phyloP scores from a whole-genome alignment of 2,113 vertebrate species.

The Bettongia penicillata region DNA sequence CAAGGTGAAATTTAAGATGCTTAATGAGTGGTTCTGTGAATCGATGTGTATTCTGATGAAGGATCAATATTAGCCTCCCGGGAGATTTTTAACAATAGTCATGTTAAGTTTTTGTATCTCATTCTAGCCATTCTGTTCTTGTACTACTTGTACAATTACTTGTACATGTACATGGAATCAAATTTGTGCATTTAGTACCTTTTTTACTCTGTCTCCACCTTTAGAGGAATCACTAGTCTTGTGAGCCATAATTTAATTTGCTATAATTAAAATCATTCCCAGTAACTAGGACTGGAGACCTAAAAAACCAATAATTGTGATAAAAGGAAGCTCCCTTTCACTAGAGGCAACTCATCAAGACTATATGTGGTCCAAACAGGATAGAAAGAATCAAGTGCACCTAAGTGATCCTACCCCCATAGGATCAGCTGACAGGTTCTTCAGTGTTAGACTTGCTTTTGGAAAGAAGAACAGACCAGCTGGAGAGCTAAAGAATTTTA shows the following conservation, averaged over 20 bases:
- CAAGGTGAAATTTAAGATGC: background rate
- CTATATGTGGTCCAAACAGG: background rate
- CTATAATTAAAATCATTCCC: background rate
- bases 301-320: background rate
- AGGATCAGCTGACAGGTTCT: background rate
- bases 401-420: background rate
- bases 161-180: background rate
- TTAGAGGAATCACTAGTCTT: background rate
- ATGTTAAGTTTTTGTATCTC: background rate
- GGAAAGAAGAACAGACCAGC: background rate
- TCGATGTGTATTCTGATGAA: background rate
- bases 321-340: background rate
- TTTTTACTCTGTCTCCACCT: background rate
- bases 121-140: background rate
- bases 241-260: background rate
- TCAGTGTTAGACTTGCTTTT: background rate
- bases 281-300: background rate
- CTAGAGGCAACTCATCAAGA: background rate
- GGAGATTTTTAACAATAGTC: background rate
- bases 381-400: background rate
- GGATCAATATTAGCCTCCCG: background rate
- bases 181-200: background rate
- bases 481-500: background rate
- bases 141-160: background rate
- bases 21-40: background rate